phyloP scores from a whole-genome alignment of 2,888 invertebrate genomes.

The Luperina nickerlii region DNA sequence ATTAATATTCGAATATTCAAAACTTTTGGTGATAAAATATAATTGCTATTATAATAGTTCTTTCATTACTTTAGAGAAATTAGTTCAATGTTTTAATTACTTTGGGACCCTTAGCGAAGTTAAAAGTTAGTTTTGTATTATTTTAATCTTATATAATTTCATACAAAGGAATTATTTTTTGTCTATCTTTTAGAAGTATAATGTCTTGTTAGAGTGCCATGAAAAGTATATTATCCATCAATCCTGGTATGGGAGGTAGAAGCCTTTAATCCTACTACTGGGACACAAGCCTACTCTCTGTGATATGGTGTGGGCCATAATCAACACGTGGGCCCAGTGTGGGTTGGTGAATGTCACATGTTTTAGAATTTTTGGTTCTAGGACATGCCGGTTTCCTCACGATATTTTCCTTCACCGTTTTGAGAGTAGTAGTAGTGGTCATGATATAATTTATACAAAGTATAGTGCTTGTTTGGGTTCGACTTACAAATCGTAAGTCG shows the following conservation, averaged over 20 bases:
- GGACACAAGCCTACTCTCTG: too few species aligned
- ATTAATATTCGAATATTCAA: slow-evolving; percentile 46
- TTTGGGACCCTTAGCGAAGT: slow-evolving; percentile 33
- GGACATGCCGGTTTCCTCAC: too few species aligned
- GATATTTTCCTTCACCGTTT: too few species aligned
- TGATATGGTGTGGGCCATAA: too few species aligned
- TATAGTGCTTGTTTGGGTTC: too few species aligned
- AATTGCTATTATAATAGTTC: slow-evolving; percentile 59
- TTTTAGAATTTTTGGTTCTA: too few species aligned
- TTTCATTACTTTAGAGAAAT: slow-evolving; percentile 50
- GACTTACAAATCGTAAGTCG: too few species aligned
- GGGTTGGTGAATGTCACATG: too few species aligned
- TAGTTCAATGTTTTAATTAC: slow-evolving; percentile 53
- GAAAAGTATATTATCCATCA: background rate
- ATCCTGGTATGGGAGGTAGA: background rate
- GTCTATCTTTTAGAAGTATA: background rate
- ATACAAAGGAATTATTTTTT: background rate
- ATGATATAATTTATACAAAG: too few species aligned
- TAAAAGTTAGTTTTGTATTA: slow-evolving; percentile 24
- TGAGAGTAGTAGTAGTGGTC: too few species aligned
- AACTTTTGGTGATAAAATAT: slow-evolving; percentile 55
- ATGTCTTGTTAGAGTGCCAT: background rate
- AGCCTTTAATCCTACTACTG: too few species aligned
- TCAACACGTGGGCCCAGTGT: too few species aligned
- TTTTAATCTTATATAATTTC: slow-evolving; percentile 17